Evolutionary conservation across 2,797 vertebrate species (phyloP).

Genomic region (Lates japonicus): DNA sequence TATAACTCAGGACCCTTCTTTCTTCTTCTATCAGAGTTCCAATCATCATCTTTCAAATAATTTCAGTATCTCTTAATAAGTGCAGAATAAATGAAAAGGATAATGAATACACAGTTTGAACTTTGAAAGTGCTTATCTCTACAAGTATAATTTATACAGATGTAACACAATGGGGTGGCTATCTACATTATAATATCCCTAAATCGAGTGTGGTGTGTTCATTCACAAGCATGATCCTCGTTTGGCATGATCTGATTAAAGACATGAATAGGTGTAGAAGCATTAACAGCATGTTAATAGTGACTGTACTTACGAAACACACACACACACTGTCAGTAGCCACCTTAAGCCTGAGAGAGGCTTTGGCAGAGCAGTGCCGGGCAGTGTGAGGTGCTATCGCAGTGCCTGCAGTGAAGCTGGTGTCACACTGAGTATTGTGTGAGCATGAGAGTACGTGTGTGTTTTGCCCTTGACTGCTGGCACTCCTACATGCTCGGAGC

Average conservation of each 20-base stretch:
- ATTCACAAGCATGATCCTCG: constrained; percentile 5
- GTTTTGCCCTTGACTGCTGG: constrained; percentile 63
- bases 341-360: constrained; percentile 38
- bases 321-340: constrained; percentile 63
- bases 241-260: constrained; percentile 30
- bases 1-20: background rate
- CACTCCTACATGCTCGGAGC: constrained; percentile 26
- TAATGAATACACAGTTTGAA: constrained; percentile 10
- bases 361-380: constrained; percentile 41
- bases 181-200: background rate
- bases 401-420: constrained; percentile 39
- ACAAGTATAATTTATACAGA: background rate
- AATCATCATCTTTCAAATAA: constrained; percentile 7
- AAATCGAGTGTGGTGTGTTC: constrained; percentile 12
- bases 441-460: constrained; percentile 10
- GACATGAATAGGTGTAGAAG: constrained; percentile 31
- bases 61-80: background rate
- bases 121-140: background rate
- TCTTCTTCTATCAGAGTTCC: background rate
- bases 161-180: background rate
- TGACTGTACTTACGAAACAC: constrained; percentile 9
- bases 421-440: constrained; percentile 39
- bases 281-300: constrained; percentile 23
- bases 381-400: constrained; percentile 41
- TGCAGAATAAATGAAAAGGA: background rate